A percentile compares a stretch with the other conserved stretches of the same genome.
phyloP scores from a whole-genome alignment of 2,888 invertebrate species.

The Polydrusus tereticollis region DNA sequence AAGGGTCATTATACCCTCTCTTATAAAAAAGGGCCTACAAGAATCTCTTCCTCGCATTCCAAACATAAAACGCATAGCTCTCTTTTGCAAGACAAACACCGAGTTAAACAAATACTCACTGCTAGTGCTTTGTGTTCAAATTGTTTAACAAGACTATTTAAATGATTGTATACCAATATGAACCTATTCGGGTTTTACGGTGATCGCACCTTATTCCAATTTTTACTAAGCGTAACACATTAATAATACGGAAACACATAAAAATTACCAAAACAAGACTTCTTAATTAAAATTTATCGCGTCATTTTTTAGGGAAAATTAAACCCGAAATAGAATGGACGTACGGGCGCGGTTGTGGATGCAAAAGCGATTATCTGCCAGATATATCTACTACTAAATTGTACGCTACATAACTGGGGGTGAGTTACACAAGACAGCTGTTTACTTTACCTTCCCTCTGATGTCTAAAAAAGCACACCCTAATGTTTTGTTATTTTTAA shows the following conservation, averaged over 20 bases:
- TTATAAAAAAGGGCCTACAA: no score
- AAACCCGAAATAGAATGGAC: constrained; percentile 8
- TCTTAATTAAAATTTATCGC: constrained; percentile 10
- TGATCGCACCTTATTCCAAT: no score
- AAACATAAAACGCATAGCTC: no score
- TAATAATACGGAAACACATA: neutral
- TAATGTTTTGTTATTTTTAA: constrained; percentile 43
- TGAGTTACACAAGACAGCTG: constrained; percentile 44
- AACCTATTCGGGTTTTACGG: no score
- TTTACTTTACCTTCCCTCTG: constrained; percentile 22
- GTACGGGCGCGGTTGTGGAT: constrained; percentile 26
- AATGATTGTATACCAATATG: no score
- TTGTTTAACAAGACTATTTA: no score
- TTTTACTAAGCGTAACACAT: no score
- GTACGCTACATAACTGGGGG: constrained; percentile 30
- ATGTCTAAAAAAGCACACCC: constrained; percentile 38
- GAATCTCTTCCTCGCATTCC: no score
- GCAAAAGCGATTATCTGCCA: constrained; percentile 27
- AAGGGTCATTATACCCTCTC: no score
- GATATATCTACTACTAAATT: constrained; percentile 26
- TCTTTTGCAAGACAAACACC: no score
- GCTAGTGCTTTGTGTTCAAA: no score
- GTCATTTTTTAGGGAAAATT: constrained; percentile 15
- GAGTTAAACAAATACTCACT: no score
- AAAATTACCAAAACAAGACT: constrained; percentile 17